These are phyloP conservation scores for Melanostigma gelatinosum DNA, from an alignment of 2,113 vertebrate species.

Conservation along the genomic window DNA sequence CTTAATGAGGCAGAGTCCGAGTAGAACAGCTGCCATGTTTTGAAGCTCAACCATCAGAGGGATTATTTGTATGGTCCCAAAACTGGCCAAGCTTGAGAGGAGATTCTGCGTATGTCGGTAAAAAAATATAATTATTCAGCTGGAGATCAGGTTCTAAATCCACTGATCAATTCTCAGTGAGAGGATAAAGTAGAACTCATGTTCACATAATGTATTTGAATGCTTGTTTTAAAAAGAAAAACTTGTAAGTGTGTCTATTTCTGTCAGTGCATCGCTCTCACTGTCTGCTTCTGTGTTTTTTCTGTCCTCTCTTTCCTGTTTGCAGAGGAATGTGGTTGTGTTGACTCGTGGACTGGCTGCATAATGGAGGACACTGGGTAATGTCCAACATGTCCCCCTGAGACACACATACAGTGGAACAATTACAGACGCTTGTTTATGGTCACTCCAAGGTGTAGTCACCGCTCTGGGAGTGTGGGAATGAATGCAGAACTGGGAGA, in stretches of 20 bases:
- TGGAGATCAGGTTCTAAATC: constrained; percentile 14
- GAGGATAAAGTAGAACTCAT: not conserved
- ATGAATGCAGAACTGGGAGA: not conserved
- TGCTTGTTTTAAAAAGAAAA: not conserved
- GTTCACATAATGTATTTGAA: not conserved
- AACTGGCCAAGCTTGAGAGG: not conserved
- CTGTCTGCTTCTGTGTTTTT: not conserved
- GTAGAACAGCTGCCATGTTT: constrained; percentile 26
- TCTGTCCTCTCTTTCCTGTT: constrained; percentile 26
- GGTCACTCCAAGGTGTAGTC: not conserved
- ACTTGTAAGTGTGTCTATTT: not conserved
- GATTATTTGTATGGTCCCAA: constrained; percentile 1
- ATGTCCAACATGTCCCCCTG: constrained; percentile 33
- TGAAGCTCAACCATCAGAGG: constrained; percentile 6
- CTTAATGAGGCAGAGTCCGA: constrained; percentile 22
- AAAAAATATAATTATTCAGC: constrained; percentile 11
- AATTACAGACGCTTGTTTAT: not conserved
- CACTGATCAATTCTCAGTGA: not conserved
- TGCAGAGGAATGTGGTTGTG: constrained; percentile 92
- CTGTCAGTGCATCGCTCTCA: not conserved
- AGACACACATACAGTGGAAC: constrained; percentile 8
- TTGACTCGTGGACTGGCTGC: constrained; percentile 91
- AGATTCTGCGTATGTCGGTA: not conserved
- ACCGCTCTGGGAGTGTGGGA: not conserved
- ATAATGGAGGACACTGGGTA: constrained; percentile 98